Base-by-base conservation (phyloP, 2,797 vertebrate species). In the Borostomias antarcticus region DNA sequence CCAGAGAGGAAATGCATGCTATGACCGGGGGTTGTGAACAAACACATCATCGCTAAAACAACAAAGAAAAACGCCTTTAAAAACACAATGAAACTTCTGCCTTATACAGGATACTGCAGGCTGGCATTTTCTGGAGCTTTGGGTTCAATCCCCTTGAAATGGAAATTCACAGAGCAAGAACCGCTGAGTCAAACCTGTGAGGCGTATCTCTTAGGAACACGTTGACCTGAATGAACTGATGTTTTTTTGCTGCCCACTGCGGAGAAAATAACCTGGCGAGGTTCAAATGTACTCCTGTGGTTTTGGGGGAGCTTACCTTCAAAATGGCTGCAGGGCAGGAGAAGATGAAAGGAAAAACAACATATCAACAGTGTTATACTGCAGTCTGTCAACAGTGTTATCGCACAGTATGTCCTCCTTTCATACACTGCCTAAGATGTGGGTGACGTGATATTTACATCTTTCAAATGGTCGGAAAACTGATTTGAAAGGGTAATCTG, bases 221-320 rank as follows among this genome's bases (percentile, higher is more conserved):
- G 65, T 72, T 48, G 68, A 75, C 74, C 13, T 43, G 51, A 37
- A 19, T 64, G 51, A 56, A 56, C 29, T 32, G 29, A 32, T 15
- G 11, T 11, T 10, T 45, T 50, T 57, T 28, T 70, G 35, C 67
- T 66, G 78, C 43, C 29, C 59, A 40, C 65, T 13, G 33, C 11
- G 23, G 5, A 40, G 68, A 48, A 47, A 58, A 58, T 56, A 45
- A 75, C 32, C 48, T 65, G 66, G 70, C 28, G 37, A 30, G 30
- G 70, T 62, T 30, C 15, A 63, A 73, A 23, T 54, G 40, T 5
- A 29, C 19, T 53, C 69, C 72, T 40, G n/a, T n/a, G 72, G 37
- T 50, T 73, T 71, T 75, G 64, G 25, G 69, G 62, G 53, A 3
- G 30, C 92, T 91, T 91, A 94, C 93, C 92, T 93, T 93, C 58